phyloP scores from a whole-genome alignment of 37 sponge, comb jelly and placozoan species.

The Beroe ovata region DNA sequence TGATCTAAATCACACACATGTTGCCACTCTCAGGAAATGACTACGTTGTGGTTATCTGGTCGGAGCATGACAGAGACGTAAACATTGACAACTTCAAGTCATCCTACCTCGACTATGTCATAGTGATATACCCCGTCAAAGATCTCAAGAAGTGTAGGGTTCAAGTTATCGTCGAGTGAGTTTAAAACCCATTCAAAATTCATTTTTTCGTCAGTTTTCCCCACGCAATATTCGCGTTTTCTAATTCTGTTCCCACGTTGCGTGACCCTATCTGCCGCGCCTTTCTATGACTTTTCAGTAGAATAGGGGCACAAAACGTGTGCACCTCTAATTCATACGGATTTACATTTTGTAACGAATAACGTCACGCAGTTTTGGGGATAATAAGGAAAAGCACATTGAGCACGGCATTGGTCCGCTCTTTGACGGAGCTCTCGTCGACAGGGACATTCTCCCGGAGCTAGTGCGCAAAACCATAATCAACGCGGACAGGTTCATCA shows the following conservation, averaged over 20 bases:
- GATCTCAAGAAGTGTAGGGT: constrained; percentile 77
- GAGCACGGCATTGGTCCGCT: constrained; percentile 84
- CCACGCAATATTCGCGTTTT: too few relatives aligned
- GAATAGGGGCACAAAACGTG: too few relatives aligned
- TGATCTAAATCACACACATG: too few relatives aligned
- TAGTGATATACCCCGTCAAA: constrained; percentile 88
- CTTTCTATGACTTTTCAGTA: too few relatives aligned
- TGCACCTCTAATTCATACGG: too few relatives aligned
- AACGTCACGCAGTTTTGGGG: constrained; percentile 27
- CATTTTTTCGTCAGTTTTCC: too few relatives aligned
- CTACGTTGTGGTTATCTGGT: constrained; percentile 95
- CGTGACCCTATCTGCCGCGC: neutral
- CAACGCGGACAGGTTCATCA: constrained; percentile 72
- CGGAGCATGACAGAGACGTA: constrained; percentile 95
- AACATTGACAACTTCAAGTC: constrained; percentile 86
- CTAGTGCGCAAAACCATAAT: constrained; percentile 93
- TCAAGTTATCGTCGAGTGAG: constrained; percentile 79
- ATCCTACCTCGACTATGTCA: constrained; percentile 87
- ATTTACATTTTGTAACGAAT: too few relatives aligned
- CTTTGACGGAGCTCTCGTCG: constrained; percentile 91
- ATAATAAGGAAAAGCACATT: neutral
- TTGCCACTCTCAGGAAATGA: constrained; percentile 90
- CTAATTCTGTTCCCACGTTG: too few relatives aligned
- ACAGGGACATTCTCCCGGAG: constrained; percentile 71
- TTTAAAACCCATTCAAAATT: too few relatives aligned